These are phyloP conservation scores for Palaemon carinicauda DNA, from an alignment of 1,140 invertebrate genomes.

Conservation along the genomic window DNA sequence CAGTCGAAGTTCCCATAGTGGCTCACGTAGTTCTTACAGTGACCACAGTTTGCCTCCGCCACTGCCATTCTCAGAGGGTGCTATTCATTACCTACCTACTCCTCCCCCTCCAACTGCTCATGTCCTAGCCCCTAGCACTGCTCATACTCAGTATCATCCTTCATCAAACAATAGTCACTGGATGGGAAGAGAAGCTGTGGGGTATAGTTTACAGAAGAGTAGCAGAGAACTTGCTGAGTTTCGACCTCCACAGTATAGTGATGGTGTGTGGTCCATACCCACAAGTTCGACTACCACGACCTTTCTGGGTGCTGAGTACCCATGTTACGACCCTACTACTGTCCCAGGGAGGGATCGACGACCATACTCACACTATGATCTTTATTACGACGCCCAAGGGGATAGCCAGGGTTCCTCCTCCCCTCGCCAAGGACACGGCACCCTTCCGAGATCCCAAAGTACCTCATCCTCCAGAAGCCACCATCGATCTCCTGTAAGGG, in stretches of 20 bases:
- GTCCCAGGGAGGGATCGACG: constrained; percentile 42
- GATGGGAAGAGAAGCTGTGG: background rate
- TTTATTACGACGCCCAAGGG: background rate
- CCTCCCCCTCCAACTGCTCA: background rate
- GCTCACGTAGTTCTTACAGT: constrained; percentile 37
- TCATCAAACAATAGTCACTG: background rate
- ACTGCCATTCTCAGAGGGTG: constrained; percentile 37
- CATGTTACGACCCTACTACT: constrained; percentile 39
- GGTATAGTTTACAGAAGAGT: background rate
- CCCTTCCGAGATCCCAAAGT: constrained; percentile 23
- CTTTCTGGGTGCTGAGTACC: constrained; percentile 46
- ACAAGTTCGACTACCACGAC: constrained; percentile 28
- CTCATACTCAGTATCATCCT: constrained; percentile 10
- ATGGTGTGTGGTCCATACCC: constrained; percentile 47
- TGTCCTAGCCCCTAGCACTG: background rate
- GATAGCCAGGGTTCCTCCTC: background rate
- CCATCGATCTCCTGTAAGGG: background rate
- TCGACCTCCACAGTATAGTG: background rate
- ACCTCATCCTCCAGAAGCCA: constrained; percentile 17
- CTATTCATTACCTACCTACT: constrained; percentile 33
- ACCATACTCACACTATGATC: background rate
- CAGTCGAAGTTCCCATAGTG: constrained; percentile 37
- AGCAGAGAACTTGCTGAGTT: background rate
- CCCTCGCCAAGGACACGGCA: constrained; percentile 9
- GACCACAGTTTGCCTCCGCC: constrained; percentile 44